A percentile compares a stretch with the other conserved stretches of the same genome.
These are phyloP conservation scores for Scaptomyza pallida DNA, from an alignment of 1,140 invertebrate species.

Conservation along the genomic window DNA sequence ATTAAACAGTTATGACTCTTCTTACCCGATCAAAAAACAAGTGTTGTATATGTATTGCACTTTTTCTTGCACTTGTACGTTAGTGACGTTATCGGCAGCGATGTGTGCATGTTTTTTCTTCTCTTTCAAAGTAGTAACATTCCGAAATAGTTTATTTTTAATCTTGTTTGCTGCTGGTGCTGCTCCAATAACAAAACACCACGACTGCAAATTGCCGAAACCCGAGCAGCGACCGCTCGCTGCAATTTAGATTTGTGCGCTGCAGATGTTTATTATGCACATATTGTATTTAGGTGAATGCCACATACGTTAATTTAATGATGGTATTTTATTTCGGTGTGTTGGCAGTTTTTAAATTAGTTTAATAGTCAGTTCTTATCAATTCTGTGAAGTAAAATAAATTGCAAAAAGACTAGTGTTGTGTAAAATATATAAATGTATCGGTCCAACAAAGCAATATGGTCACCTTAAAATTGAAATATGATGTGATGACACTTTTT, in stretches of 20 bases:
- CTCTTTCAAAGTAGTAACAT: conserved; percentile 29
- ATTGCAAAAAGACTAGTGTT: conserved; percentile 43
- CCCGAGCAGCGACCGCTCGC: conserved; percentile 15
- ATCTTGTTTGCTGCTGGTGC: conserved; percentile 62
- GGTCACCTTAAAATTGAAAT: conserved; percentile 19
- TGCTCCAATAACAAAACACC: conserved; percentile 75
- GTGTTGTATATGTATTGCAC: conserved; percentile 21
- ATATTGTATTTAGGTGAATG: conserved; percentile 14
- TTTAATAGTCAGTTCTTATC: conserved; percentile 43
- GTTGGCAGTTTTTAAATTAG: conserved; percentile 35
- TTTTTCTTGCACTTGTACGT: conserved; percentile 45
- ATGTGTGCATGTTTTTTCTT: conserved; percentile 48
- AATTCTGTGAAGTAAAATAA: conserved; percentile 32
- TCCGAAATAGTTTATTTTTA: conserved; percentile 60
- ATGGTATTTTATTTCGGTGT: background rate
- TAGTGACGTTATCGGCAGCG: conserved; percentile 6
- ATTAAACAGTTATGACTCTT: conserved; percentile 3
- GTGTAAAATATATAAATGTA: conserved; percentile 11
- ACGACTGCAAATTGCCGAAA: conserved; percentile 63
- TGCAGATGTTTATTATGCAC: conserved; percentile 10
- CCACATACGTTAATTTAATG: conserved; percentile 6
- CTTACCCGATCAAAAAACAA: conserved; percentile 8
- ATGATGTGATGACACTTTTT: conserved; percentile 4
- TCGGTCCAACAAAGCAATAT: background rate
- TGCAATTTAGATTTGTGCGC: conserved; percentile 19